A percentile compares a stretch with the other conserved stretches of the same genome.
Evolutionary conservation across 2,113 vertebrate species (phyloP).

Genomic region (Atrichornis clamosus): DNA sequence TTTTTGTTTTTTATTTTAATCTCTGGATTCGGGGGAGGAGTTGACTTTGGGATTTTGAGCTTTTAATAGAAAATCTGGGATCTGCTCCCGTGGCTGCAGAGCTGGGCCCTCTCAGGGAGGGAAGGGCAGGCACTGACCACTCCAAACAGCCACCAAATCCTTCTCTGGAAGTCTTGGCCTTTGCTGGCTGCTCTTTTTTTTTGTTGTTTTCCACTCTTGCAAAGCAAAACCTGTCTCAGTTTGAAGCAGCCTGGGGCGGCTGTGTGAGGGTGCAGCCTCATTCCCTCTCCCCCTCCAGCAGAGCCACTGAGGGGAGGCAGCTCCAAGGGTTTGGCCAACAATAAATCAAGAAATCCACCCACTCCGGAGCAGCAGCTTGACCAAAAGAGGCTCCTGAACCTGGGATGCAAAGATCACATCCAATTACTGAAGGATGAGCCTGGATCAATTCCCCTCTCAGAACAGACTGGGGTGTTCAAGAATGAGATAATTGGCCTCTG

Average conservation of each 20-base stretch:
- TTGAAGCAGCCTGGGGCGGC: neutral
- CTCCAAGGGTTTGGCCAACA: rapidly evolving
- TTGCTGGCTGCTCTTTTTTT: neutral
- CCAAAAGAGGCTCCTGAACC: neutral
- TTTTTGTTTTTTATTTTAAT: neutral
- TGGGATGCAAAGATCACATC: neutral
- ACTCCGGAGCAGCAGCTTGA: neutral
- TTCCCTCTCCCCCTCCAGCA: neutral
- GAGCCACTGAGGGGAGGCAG: neutral
- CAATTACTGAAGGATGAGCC: neutral
- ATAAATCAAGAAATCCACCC: neutral
- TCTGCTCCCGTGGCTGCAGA: neutral
- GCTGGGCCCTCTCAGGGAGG: neutral
- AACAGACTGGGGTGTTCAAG: neutral
- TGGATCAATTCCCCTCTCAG: neutral
- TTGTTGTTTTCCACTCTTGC: rapidly evolving
- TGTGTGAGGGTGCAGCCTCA: neutral
- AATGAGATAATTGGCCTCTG: neutral
- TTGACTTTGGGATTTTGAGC: neutral
- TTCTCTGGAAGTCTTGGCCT: neutral
- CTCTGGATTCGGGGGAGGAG: neutral
- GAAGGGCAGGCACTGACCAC: neutral
- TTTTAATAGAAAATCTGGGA: slow-evolving; percentile 5
- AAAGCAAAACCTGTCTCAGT: neutral
- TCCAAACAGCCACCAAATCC: neutral